These are phyloP conservation scores for Lagria hirta DNA, from an alignment of 2,888 invertebrate genomes.

Conservation along the genomic window DNA sequence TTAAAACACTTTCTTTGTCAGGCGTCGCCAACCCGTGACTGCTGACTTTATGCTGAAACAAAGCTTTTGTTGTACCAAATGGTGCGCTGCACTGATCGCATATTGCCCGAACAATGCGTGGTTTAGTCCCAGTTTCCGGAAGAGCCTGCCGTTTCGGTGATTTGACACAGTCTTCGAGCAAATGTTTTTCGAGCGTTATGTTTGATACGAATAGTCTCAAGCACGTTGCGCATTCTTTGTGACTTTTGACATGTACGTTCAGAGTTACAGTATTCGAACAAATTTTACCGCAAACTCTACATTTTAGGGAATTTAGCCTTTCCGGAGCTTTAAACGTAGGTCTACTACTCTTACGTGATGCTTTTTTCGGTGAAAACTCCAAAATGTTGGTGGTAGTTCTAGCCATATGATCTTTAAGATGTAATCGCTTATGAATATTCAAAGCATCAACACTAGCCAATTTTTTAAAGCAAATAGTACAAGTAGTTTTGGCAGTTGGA, in stretches of 20 bases:
- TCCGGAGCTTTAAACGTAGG: neutral
- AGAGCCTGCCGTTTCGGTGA: too few relatives aligned
- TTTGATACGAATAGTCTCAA: constrained; percentile 42
- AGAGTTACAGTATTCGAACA: constrained; percentile 39
- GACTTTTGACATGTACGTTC: constrained; percentile 40
- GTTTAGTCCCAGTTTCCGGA: neutral
- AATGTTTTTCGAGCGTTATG: constrained; percentile 45
- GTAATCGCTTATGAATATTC: constrained; percentile 43
- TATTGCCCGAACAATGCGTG: constrained; percentile 4
- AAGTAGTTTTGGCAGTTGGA: constrained; percentile 31
- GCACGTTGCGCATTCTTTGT: constrained; percentile 46
- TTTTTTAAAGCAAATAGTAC: constrained; percentile 42
- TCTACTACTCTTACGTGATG: constrained; percentile 14
- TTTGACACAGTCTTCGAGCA: constrained; percentile 47
- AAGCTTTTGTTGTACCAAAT: constrained; percentile 39
- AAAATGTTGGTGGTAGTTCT: constrained; percentile 38
- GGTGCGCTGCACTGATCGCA: constrained; percentile 43
- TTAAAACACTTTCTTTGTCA: too few relatives aligned
- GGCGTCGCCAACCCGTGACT: constrained; percentile 45
- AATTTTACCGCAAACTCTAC: constrained; percentile 42
- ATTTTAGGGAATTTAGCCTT: constrained; percentile 34
- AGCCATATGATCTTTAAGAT: constrained; percentile 44
- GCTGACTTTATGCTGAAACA: constrained; percentile 39
- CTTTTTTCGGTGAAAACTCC: constrained; percentile 41
- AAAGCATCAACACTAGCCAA: constrained; percentile 38